Percentiles rank a stretch among this genome's conserved stretches.
These are phyloP conservation scores for Whitmania pigra DNA, from an alignment of 1,140 invertebrate genomes.

Conservation along the genomic window DNA sequence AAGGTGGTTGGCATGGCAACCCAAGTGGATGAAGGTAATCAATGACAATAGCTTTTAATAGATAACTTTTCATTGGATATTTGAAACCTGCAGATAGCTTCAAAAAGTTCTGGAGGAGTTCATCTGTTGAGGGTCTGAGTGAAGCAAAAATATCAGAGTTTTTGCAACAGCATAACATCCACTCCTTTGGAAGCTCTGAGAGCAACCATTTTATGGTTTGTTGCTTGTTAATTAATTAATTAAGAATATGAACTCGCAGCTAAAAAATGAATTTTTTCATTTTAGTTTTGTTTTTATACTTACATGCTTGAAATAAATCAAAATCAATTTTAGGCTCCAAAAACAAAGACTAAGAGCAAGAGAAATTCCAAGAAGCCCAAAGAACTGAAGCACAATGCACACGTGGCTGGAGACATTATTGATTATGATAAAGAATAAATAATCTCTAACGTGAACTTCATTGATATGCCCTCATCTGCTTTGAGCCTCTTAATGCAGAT, in stretches of 20 bases:
- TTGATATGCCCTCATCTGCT: no score
- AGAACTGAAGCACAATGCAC: slow-evolving; percentile 2
- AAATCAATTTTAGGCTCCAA: neutral
- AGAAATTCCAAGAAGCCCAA: slow-evolving; percentile 1
- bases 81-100: neutral
- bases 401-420: neutral
- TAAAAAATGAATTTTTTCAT: neutral
- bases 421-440: slow-evolving; percentile 4
- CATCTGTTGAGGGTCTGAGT: slow-evolving; percentile 2
- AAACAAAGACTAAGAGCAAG: neutral
- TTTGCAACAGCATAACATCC: slow-evolving; percentile 10
- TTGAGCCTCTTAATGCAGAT: no score
- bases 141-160: neutral
- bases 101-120: slow-evolving; percentile 4
- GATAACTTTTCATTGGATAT: neutral
- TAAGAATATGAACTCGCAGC: neutral
- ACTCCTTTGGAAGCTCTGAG: neutral
- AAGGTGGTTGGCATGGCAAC: neutral
- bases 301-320: neutral
- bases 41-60: neutral
- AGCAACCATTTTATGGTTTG: neutral
- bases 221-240: no score
- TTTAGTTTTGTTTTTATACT: neutral
- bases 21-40: slow-evolving; percentile 3
- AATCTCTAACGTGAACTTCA: no score